Evolutionary conservation across 2,797 vertebrate genomes (phyloP).

Genomic region (Loris lydekkerianus): DNA sequence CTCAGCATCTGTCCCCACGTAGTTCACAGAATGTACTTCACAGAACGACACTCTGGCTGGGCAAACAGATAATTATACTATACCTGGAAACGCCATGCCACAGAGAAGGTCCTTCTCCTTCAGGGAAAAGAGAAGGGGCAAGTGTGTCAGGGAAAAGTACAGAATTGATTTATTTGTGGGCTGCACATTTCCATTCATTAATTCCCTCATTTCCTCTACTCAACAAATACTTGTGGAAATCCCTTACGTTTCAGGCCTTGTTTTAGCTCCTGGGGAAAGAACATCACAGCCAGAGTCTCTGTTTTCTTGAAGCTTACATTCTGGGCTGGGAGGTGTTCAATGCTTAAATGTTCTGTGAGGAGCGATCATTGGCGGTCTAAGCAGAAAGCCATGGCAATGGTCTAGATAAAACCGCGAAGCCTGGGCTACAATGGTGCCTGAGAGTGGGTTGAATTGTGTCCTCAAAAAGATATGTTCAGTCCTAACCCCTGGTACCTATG

Average conservation of each 20-base stretch:
- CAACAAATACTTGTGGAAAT: neutral
- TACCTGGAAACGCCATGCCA: neutral
- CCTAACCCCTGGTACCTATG: neutral
- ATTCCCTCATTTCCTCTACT: neutral
- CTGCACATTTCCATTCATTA: neutral
- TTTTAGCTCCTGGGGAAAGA: neutral
- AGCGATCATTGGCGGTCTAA: neutral
- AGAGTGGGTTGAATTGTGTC: neutral
- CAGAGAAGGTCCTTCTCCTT: neutral
- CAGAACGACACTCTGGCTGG: neutral
- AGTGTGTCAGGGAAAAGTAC: neutral
- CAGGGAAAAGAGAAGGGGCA: neutral
- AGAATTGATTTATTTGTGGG: neutral
- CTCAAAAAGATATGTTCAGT: neutral
- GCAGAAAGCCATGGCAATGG: neutral
- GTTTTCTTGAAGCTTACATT: neutral
- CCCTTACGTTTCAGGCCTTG: neutral
- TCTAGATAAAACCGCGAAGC: neutral
- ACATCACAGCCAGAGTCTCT: neutral
- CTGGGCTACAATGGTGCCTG: neutral
- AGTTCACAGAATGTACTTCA: neutral
- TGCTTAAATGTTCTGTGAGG: neutral
- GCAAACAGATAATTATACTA: neutral
- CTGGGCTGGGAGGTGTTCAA: neutral
- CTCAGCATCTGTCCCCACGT: neutral